Evolutionary conservation across 2,113 vertebrate genomes (phyloP).

Genomic region (Anarrhichthys ocellatus): DNA sequence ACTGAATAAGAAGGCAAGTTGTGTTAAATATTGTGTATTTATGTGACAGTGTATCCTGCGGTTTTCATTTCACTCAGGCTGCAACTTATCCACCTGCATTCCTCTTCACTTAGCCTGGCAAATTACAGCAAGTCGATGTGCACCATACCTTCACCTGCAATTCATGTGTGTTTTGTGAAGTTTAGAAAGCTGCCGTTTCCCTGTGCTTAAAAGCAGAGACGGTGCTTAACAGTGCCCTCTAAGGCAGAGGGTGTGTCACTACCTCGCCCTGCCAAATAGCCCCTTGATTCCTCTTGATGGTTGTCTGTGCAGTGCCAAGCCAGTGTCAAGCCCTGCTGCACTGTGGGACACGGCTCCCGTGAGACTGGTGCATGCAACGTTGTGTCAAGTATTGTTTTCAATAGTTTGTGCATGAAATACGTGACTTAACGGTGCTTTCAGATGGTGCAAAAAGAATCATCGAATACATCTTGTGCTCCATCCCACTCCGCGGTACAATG

Average conservation of each 20-base stretch:
- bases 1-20: constrained; percentile 34
- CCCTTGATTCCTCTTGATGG: constrained; percentile 37
- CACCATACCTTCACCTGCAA: constrained; percentile 19
- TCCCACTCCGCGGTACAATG: constrained; percentile 61
- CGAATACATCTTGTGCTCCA: constrained; percentile 48
- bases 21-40: constrained; percentile 43
- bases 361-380: not conserved
- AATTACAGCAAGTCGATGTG: constrained; percentile 32
- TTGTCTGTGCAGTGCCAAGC: constrained; percentile 29
- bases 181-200: constrained; percentile 18
- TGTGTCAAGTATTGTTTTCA: constrained; percentile 13
- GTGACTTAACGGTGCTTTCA: constrained; percentile 10
- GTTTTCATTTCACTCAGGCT: constrained; percentile 24
- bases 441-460: constrained; percentile 30
- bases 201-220: constrained; percentile 24
- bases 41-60: constrained; percentile 10
- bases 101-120: constrained; percentile 45
- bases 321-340: constrained; percentile 34
- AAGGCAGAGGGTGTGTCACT: constrained; percentile 59
- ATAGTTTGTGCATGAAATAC: constrained; percentile 1
- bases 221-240: constrained; percentile 77
- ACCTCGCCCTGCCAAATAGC: constrained; percentile 35
- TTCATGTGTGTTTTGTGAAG: constrained; percentile 1
- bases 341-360: constrained; percentile 30
- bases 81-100: constrained; percentile 27